A percentile compares a stretch with the other conserved stretches of the same genome.
phyloP scores from a whole-genome alignment of 2,888 invertebrate species.

The Lepidonotus clava region DNA sequence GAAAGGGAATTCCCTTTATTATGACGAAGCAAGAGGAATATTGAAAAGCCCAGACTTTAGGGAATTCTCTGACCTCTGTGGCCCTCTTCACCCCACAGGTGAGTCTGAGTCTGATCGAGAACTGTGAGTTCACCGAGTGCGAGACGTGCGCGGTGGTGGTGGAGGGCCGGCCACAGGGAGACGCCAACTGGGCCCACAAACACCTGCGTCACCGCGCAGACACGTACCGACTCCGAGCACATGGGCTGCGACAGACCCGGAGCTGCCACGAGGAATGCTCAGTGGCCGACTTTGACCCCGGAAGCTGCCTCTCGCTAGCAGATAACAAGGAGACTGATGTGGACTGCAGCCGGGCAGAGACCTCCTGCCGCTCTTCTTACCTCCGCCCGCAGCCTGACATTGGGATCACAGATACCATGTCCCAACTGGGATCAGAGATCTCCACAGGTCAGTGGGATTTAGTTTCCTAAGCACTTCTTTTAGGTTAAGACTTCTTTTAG shows the following conservation, averaged over 20 bases:
- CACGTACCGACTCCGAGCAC: conserved; percentile 15
- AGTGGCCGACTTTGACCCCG: conserved; percentile 30
- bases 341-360: too few species aligned
- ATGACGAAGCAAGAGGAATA: neutral
- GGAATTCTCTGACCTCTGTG: neutral
- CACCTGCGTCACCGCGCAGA: conserved; percentile 18
- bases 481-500: too few species aligned
- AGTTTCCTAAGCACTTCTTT: too few species aligned
- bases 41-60: neutral
- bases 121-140: conserved; percentile 73
- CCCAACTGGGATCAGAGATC: too few species aligned
- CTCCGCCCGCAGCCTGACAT: too few species aligned
- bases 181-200: conserved; percentile 52
- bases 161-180: conserved; percentile 61
- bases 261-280: conserved; percentile 44
- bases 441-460: too few species aligned
- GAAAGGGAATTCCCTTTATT: too few species aligned
- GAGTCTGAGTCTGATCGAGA: conserved; percentile 72
- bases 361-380: too few species aligned
- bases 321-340: too few species aligned
- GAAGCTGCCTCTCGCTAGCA: neutral
- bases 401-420: too few species aligned
- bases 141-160: conserved; percentile 73
- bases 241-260: neutral
- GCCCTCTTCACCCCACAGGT: too few species aligned